phyloP scores from a whole-genome alignment of 2,888 invertebrate species.

The Carabus problematicus region DNA sequence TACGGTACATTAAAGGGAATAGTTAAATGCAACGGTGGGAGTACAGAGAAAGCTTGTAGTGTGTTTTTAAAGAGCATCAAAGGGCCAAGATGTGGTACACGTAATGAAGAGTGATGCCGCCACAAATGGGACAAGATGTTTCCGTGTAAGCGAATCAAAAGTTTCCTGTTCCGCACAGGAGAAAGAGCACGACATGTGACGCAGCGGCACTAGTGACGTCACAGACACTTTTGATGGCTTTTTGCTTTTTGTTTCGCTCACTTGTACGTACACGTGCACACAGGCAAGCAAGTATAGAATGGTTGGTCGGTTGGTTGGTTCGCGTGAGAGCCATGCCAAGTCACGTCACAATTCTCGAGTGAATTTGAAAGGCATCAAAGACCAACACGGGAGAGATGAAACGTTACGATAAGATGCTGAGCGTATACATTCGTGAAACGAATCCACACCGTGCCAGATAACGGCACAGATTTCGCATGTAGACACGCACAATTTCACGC shows the following conservation, averaged over 20 bases:
- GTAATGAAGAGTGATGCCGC: slow-evolving; percentile 52
- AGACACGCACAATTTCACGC: not conserved
- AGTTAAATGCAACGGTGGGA: slow-evolving; percentile 48
- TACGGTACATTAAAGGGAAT: slow-evolving; percentile 49
- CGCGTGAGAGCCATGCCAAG: not conserved
- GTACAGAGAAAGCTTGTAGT: slow-evolving; percentile 4
- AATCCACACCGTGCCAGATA: slow-evolving; percentile 12
- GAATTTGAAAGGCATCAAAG: slow-evolving; percentile 26
- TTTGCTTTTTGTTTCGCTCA: slow-evolving; percentile 7
- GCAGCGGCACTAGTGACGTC: slow-evolving; percentile 1
- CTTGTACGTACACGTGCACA: not conserved
- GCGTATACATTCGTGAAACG: not conserved
- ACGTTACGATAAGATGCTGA: slow-evolving; percentile 22
- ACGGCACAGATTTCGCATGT: slow-evolving; percentile 14
- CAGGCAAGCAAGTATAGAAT: not conserved
- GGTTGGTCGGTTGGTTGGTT: slow-evolving; percentile 4
- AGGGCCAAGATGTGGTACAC: slow-evolving; percentile 45
- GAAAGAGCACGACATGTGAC: slow-evolving; percentile 6
- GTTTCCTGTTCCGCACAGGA: slow-evolving; percentile 3
- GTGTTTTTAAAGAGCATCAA: slow-evolving; percentile 48
- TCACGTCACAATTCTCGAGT: not conserved
- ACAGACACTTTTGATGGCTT: slow-evolving; percentile 10
- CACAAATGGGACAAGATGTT: slow-evolving; percentile 50
- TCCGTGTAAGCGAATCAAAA: slow-evolving; percentile 41
- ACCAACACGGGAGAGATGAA: slow-evolving; percentile 14